Conservation (phyloP, 2,797 vertebrate genomes). For the Gymnopithys bicolor region DNA sequence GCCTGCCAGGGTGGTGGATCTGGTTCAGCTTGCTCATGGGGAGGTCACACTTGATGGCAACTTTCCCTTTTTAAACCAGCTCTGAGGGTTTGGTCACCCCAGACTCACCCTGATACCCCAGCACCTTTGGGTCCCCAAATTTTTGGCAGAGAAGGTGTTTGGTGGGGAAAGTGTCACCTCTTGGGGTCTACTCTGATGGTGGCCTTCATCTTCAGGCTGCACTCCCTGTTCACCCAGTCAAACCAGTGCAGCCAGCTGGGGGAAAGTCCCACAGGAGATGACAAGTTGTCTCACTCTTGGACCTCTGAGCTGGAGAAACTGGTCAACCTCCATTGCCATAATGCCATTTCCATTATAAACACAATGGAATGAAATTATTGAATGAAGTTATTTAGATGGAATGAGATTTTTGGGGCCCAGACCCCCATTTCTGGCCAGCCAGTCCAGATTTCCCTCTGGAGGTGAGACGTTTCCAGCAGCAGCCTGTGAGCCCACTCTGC, state of each 20-base stretch:
- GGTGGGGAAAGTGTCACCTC: not conserved
- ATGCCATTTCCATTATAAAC: not conserved
- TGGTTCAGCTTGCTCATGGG: not conserved
- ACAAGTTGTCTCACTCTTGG: rapidly evolving
- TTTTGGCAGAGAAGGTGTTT: not conserved
- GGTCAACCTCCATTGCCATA: not conserved
- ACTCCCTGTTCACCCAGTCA: rapidly evolving
- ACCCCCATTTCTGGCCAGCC: rapidly evolving
- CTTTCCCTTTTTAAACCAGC: not conserved
- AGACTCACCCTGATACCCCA: not conserved
- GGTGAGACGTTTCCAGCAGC: not conserved
- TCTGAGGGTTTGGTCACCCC: not conserved
- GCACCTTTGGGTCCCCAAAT: not conserved
- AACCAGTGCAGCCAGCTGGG: not conserved
- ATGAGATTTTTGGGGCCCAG: not conserved
- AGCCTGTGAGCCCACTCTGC: not conserved
- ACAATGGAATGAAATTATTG: not conserved
- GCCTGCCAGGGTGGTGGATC: not conserved
- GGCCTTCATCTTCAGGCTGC: not conserved
- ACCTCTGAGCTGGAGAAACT: not conserved
- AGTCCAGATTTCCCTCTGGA: not conserved
- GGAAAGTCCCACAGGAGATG: not conserved
- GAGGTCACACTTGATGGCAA: not conserved
- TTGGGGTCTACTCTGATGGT: not conserved
- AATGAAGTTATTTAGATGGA: not conserved